phyloP scores from a whole-genome alignment of 1,140 invertebrate genomes.

The Piezodorus guildinii region DNA sequence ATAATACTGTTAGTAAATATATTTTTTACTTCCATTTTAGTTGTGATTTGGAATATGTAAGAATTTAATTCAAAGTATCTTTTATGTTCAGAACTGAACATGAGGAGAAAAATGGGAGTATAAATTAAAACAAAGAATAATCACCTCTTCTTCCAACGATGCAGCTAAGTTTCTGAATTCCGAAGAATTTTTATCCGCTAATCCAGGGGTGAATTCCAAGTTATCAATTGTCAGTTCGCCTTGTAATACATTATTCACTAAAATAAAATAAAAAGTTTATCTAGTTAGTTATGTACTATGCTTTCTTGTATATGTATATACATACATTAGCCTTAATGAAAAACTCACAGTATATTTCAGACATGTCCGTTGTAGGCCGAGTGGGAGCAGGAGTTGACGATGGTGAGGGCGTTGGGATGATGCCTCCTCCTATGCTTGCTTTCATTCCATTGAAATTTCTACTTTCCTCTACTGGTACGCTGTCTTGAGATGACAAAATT shows the following conservation, averaged over 20 bases:
- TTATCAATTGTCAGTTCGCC: conserved; percentile 53
- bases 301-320: too few species aligned
- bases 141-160: conserved; percentile 45
- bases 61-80: too few species aligned
- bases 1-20: too few species aligned
- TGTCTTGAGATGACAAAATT: conserved; percentile 41
- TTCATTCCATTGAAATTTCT: conserved; percentile 22
- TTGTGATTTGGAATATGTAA: too few species aligned
- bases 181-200: conserved; percentile 45
- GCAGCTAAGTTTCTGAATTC: conserved; percentile 46
- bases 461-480: conserved; percentile 35
- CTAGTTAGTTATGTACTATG: neutral
- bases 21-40: too few species aligned
- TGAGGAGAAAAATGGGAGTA: conserved; percentile 10
- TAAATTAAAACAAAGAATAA: conserved; percentile 23
- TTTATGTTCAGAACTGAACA: neutral
- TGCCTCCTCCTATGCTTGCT: conserved; percentile 28
- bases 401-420: conserved; percentile 37
- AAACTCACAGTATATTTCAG: conserved; percentile 30
- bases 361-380: conserved; percentile 40
- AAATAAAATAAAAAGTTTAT: conserved; percentile 26
- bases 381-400: conserved; percentile 38
- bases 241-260: conserved; percentile 54
- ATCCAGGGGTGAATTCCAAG: conserved; percentile 44
- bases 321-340: too few species aligned